These are phyloP conservation scores for Platichthys stellatus DNA, from an alignment of 2,113 vertebrate species.

Conservation along the genomic window DNA sequence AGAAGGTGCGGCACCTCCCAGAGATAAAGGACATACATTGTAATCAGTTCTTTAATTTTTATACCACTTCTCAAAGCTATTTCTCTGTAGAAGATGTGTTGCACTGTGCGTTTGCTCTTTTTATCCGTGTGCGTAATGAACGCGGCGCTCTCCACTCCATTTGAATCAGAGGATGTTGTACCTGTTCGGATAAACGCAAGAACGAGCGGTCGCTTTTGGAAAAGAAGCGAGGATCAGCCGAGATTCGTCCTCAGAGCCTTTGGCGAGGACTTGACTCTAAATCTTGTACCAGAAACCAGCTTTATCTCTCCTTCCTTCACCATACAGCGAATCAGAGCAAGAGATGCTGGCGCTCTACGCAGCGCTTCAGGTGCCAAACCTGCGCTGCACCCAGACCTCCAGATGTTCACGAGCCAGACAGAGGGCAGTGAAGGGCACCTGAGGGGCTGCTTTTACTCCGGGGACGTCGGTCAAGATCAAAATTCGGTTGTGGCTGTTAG, in stretches of 20 bases:
- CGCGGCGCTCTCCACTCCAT: slow-evolving; percentile 57
- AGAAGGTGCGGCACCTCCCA: slow-evolving; percentile 9
- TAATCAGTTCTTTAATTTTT: background rate
- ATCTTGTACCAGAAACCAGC: slow-evolving; percentile 83
- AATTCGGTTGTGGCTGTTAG: slow-evolving; percentile 86
- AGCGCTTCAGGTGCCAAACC: slow-evolving; percentile 35
- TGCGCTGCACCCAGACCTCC: slow-evolving; percentile 2
- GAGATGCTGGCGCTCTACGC: slow-evolving; percentile 40
- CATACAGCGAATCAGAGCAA: slow-evolving; percentile 78
- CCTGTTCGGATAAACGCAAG: slow-evolving; percentile 73
- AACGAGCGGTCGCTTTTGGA: slow-evolving; percentile 75
- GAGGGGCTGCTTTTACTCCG: slow-evolving; percentile 86
- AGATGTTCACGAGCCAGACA: slow-evolving; percentile 44
- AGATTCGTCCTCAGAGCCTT: slow-evolving; percentile 82
- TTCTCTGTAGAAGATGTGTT: slow-evolving; percentile 64
- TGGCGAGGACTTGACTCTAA: slow-evolving; percentile 81
- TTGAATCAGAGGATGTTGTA: slow-evolving; percentile 77
- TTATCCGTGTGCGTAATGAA: slow-evolving; percentile 61
- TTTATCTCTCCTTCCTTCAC: slow-evolving; percentile 85
- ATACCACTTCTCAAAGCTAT: background rate
- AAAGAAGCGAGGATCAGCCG: slow-evolving; percentile 75
- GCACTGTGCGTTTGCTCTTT: slow-evolving; percentile 31
- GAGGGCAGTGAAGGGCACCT: slow-evolving; percentile 63
- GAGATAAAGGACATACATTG: slow-evolving; percentile 12
- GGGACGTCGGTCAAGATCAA: slow-evolving; percentile 78